Percentiles rank a stretch among this genome's conserved stretches.
Conservation (phyloP, 2,888 invertebrate species). For the Drosophila quinaria region DNA sequence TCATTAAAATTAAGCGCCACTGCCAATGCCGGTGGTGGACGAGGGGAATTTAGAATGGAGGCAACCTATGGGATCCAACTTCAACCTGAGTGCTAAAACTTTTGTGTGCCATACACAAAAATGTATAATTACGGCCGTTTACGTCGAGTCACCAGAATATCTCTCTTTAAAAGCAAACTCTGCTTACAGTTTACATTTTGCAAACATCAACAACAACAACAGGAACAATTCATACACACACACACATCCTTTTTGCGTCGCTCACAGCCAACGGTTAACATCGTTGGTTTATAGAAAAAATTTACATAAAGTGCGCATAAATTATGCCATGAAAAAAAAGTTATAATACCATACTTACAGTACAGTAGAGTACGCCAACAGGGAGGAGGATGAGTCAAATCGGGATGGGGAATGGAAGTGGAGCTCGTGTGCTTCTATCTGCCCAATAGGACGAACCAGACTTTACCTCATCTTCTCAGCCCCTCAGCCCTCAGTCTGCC, state of each 20-base stretch:
- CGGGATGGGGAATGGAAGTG: neutral
- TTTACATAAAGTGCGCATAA: conserved; percentile 83
- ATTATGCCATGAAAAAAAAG: conserved; percentile 80
- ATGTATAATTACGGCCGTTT: conserved; percentile 78
- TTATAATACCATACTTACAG: conserved; percentile 82
- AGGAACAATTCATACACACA: conserved; percentile 20
- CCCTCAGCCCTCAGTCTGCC: neutral
- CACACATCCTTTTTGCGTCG: conserved; percentile 55
- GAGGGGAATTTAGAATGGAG: neutral
- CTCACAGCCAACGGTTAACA: conserved; percentile 45
- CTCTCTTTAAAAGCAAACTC: conserved; percentile 29
- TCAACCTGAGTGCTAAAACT: conserved; percentile 51
- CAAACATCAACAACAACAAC: conserved; percentile 38
- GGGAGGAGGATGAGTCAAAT: conserved; percentile 6
- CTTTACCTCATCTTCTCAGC: neutral
- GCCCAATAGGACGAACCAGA: conserved; percentile 34
- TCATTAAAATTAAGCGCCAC: conserved; percentile 75
- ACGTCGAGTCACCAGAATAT: conserved; percentile 35
- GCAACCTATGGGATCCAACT: conserved; percentile 29
- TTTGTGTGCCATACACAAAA: conserved; percentile 55
- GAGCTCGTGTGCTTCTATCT: conserved; percentile 52
- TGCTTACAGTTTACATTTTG: conserved; percentile 57
- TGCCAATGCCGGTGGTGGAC: neutral
- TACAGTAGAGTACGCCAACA: conserved; percentile 19
- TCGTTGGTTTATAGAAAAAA: conserved; percentile 78